These are phyloP conservation scores for Hartigia nigra DNA, from an alignment of 2,888 invertebrate species.

Conservation along the genomic window DNA sequence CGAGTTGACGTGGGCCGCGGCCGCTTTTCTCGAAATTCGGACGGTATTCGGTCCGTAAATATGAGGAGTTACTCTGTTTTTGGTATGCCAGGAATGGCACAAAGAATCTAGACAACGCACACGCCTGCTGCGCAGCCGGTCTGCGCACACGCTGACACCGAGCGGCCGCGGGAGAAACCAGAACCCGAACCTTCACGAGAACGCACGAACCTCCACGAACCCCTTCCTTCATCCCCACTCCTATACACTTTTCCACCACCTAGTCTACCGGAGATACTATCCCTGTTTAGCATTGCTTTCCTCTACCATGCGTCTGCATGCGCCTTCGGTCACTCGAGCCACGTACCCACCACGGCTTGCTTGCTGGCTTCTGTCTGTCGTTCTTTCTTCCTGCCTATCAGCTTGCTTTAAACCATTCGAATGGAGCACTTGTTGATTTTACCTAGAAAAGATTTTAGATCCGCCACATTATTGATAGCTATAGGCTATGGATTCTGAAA, in stretches of 20 bases:
- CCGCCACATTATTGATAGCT: not conserved
- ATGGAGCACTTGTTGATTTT: conserved; percentile 26
- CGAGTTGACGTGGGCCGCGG: conserved; percentile 66
- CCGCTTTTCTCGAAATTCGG: conserved; percentile 61
- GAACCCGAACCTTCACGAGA: conserved; percentile 55
- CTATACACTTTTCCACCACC: not conserved
- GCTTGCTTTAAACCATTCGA: conserved; percentile 13
- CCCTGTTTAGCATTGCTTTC: not conserved
- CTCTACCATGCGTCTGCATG: conserved; percentile 21
- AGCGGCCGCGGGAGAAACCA: conserved; percentile 70
- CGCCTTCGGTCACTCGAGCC: conserved; percentile 45
- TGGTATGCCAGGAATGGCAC: conserved; percentile 98
- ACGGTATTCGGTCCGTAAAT: conserved; percentile 63
- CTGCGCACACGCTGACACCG: conserved; percentile 83
- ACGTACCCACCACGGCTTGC: conserved; percentile 43
- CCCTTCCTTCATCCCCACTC: conserved; percentile 22
- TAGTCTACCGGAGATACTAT: not conserved
- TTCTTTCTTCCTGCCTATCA: conserved; percentile 23
- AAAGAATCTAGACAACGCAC: conserved; percentile 97
- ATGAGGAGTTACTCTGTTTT: conserved; percentile 69
- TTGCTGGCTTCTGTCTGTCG: conserved; percentile 31
- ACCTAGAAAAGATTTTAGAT: conserved; percentile 20
- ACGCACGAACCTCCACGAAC: conserved; percentile 44
- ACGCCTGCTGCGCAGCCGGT: conserved; percentile 83
- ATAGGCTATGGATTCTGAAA: conserved; percentile 1